Base-by-base conservation (phyloP, 1,140 invertebrate genomes). In the Drosophila arawakana region DNA sequence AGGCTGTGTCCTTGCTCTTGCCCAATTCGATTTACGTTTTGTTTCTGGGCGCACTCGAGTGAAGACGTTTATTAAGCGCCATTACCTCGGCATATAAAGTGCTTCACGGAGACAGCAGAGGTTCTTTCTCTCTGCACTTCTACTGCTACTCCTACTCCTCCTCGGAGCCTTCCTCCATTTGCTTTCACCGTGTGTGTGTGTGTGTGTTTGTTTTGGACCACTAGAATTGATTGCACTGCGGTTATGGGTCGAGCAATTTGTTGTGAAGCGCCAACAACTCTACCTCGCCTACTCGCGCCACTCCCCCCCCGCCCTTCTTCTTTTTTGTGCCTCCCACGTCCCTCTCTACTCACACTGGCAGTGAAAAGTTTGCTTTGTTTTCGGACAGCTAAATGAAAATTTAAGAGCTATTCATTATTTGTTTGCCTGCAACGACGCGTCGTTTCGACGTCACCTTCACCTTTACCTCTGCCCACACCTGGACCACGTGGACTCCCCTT, bases 21-120 rank as follows among this genome's bases (percentile, higher is more conserved):
- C 11, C 50, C 62, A 65, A 46, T 63, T 52, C 62, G 50, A 46
- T 55, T 65, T 37, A 13, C 39, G 13, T 46, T 43, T 55, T 55
- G 50, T 67, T 30, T 43, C 44, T 47, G 15, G 49, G 77, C 81
- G 70, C 81, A 81, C 78, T 85, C 72, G 78, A 85, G 74, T 85
- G 72, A 85, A 85, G 82, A 85, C 82, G 81, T 85, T 85, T 85
- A 85, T 85, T 85, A 85, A 77, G 82, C 82, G 82, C 78, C 82
- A 85, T 85, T 85, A 85, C 75, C 78, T 76, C 78, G 81, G 81
- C 82, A 85, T 80, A 86, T 85, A 81, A 85, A 85, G 82, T 85
- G 82, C 82, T 85, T 73, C 73, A 73, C 54, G 80, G 62, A 72
- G 80, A 66, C 73, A 67, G 73, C n/a, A 39, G 43, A 47, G 2